phyloP scores from a whole-genome alignment of 2,797 vertebrate species.

The Podargus strigoides region DNA sequence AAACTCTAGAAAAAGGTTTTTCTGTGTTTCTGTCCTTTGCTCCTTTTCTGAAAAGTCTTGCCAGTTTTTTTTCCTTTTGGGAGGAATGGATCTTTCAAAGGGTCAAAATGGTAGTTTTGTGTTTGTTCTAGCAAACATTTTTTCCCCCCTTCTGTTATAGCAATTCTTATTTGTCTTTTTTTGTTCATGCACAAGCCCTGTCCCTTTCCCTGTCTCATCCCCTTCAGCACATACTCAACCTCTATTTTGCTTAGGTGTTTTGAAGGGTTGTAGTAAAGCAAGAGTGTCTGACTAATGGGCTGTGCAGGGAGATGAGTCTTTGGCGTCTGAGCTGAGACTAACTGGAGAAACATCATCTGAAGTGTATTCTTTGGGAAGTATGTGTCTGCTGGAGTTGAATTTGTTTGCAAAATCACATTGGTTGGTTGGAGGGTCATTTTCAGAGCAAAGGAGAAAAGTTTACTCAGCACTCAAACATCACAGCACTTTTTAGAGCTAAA shows the following conservation, averaged over 20 bases:
- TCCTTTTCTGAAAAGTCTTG: not conserved
- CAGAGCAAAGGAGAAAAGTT: constrained; percentile 40
- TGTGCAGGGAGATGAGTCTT: not conserved
- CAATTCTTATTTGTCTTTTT: not conserved
- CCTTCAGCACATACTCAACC: not conserved
- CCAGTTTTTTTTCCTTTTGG: not conserved
- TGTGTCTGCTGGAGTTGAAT: not conserved
- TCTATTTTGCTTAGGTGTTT: not conserved
- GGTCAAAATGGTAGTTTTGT: not conserved
- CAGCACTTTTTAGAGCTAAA: not conserved
- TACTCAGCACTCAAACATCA: not conserved
- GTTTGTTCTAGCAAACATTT: not conserved
- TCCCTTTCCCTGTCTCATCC: not conserved
- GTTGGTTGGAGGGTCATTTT: not conserved
- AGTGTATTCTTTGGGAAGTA: not conserved
- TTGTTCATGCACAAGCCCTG: not conserved
- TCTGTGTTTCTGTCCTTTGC: not conserved
- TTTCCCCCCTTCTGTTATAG: not conserved
- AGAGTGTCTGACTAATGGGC: not conserved
- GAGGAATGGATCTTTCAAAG: not conserved
- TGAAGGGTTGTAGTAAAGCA: not conserved
- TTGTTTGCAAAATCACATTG: not conserved
- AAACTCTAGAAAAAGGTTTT: not conserved
- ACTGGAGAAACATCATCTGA: not conserved
- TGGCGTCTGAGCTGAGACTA: not conserved